Evolutionary conservation across 2,888 invertebrate species (phyloP).

Genomic region (Craniophora ligustri): DNA sequence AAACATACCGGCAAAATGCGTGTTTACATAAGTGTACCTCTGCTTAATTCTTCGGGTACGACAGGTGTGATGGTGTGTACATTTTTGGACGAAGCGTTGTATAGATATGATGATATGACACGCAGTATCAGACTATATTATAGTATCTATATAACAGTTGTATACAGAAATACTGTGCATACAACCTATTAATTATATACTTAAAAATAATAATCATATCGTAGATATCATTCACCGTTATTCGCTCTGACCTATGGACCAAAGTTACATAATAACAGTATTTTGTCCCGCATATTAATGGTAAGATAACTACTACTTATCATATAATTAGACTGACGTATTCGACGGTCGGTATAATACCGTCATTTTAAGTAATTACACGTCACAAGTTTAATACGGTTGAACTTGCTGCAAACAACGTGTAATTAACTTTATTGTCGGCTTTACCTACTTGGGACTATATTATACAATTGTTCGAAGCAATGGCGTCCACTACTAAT

Average conservation of each 20-base stretch:
- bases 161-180: too few species aligned
- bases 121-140: too few species aligned
- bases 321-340: constrained; percentile 24
- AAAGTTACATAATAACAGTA: constrained; percentile 11
- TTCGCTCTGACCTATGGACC: not conserved
- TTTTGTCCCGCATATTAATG: not conserved
- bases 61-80: too few species aligned
- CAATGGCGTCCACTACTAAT: constrained; percentile 6
- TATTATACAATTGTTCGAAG: constrained; percentile 6
- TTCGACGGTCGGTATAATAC: constrained; percentile 15
- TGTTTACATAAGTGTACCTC: too few species aligned
- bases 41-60: too few species aligned
- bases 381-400: constrained; percentile 24
- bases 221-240: not conserved
- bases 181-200: too few species aligned
- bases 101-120: too few species aligned
- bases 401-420: constrained; percentile 26
- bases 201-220: too few species aligned
- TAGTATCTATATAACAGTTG: too few species aligned
- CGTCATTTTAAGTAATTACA: constrained; percentile 37
- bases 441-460: constrained; percentile 1
- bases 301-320: not conserved
- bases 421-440: constrained; percentile 26
- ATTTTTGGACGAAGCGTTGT: too few species aligned
- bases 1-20: too few species aligned